These are phyloP conservation scores for Hippopotamus amphibius DNA, from an alignment of 2,113 vertebrate genomes.

Conservation along the genomic window DNA sequence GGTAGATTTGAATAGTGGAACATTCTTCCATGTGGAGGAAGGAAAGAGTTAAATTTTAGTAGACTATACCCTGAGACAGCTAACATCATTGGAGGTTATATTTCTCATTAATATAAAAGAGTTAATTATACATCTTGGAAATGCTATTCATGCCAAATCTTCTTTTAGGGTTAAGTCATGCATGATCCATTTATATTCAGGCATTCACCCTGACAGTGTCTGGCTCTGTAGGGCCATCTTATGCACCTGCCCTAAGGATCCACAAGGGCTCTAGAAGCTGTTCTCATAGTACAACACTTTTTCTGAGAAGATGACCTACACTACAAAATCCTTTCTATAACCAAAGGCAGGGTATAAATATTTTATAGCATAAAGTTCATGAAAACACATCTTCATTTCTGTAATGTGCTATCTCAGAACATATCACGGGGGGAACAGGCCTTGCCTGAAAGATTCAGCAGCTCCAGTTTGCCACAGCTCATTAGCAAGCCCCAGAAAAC, in stretches of 20 bases:
- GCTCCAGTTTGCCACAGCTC: slow-evolving; percentile 74
- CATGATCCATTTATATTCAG: slow-evolving; percentile 80
- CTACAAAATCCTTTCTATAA: slow-evolving; percentile 79
- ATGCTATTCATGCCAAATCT: slow-evolving; percentile 76
- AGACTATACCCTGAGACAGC: slow-evolving; percentile 56
- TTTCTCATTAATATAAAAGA: slow-evolving; percentile 78
- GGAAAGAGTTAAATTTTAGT: slow-evolving; percentile 74
- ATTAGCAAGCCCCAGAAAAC: slow-evolving; percentile 72
- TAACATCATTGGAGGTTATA: slow-evolving; percentile 68
- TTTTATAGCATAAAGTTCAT: slow-evolving; percentile 81
- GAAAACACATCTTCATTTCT: slow-evolving; percentile 82
- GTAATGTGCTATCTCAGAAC: slow-evolving; percentile 78
- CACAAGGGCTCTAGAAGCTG: slow-evolving; percentile 66
- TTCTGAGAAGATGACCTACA: slow-evolving; percentile 80
- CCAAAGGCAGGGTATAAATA: slow-evolving; percentile 85
- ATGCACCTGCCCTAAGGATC: slow-evolving; percentile 54
- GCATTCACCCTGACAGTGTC: slow-evolving; percentile 72
- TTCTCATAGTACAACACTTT: slow-evolving; percentile 74
- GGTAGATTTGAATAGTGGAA: background rate
- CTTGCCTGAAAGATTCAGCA: slow-evolving; percentile 71
- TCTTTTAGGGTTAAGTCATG: slow-evolving; percentile 81
- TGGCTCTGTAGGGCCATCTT: slow-evolving; percentile 63
- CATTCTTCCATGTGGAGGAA: background rate
- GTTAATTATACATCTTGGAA: slow-evolving; percentile 81
- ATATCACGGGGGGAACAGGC: slow-evolving; percentile 46